Evolutionary conservation across 1,140 invertebrate species (phyloP), one percentile per base, ranked within the genome.

Genomic region (Pteromalus puparum): DNA sequence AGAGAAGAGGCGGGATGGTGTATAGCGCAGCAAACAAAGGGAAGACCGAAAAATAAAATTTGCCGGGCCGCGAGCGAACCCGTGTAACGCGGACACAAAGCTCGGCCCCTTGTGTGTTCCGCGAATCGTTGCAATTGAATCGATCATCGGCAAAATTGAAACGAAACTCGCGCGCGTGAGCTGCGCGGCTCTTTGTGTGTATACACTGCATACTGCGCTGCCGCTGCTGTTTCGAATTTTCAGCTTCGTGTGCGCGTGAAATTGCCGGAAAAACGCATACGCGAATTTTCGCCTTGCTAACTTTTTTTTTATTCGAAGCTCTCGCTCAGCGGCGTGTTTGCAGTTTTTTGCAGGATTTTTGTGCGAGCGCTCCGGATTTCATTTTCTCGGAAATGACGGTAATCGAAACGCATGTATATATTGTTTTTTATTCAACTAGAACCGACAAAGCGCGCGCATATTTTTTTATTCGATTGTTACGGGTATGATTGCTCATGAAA

Each of bases 51-150:
- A 70, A 70, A 70, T 26, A 70, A 30, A 70, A 70, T 70, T 15
- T 70, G 26, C 24, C 28, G 12, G 12, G 72, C 72, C 5, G 18
- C 13, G 15, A 15, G 24, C 5, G n/a, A 65, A 15, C n/a, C 26
- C 28, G 26, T 28, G 67, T 70, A 26, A 30, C 67, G 73, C 73
- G 73, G 73, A 42, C 73, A 28, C 28, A 70, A 81, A 81, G 80
- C 15, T 13, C 67, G 28, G 24, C 24, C 30, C 28, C 46, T 82
- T 24, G 70, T 67, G 34, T 75, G 53, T 34, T 82, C 28, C 24
- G 34, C 53, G 72, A 82, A 74, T 65, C 46, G 42, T 82, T 74
- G 30, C 80, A 38, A 74, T 82, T 73, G 12, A 74, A 82, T 82
- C 72, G 72, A 74, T 74, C 70, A 61, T 65, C 38, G n/a, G n/a